Evolutionary conservation across 2,797 vertebrate species (phyloP).

Genomic region (Falco columbarius): DNA sequence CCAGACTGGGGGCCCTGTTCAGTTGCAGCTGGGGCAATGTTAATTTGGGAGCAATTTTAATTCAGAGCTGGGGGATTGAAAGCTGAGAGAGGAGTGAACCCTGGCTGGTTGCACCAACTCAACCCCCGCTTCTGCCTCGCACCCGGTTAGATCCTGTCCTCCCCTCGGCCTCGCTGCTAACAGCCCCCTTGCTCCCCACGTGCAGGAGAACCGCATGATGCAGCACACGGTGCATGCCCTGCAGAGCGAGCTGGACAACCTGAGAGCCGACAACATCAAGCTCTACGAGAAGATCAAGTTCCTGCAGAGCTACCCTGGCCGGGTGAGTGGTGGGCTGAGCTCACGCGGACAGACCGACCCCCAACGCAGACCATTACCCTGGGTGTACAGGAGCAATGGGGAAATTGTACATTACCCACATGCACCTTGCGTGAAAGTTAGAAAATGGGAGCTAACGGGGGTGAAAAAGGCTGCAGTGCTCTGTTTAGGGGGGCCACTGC

Average conservation of each 20-base stretch:
- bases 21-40: not conserved
- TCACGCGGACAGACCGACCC: accelerated
- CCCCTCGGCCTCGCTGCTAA: not conserved
- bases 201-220: conserved; percentile 87
- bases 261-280: conserved; percentile 97
- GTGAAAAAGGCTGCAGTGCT: not conserved
- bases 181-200: accelerated
- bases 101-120: not conserved
- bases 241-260: conserved; percentile 93
- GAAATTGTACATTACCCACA: accelerated
- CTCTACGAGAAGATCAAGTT: conserved; percentile 99
- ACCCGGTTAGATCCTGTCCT: accelerated
- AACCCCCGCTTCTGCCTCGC: not conserved
- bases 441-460: not conserved
- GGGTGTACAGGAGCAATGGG: not conserved
- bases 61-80: not conserved
- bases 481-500: not conserved
- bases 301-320: conserved; percentile 92
- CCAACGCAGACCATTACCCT: not conserved
- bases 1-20: not conserved
- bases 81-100: not conserved
- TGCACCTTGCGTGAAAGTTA: accelerated
- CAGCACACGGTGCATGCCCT: conserved; percentile 94
- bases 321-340: conserved; percentile 72
- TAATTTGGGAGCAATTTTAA: not conserved